These are phyloP conservation scores for Drosophila pseudoobscura DNA, from an alignment of 1,140 invertebrate species.

Conservation along the genomic window DNA sequence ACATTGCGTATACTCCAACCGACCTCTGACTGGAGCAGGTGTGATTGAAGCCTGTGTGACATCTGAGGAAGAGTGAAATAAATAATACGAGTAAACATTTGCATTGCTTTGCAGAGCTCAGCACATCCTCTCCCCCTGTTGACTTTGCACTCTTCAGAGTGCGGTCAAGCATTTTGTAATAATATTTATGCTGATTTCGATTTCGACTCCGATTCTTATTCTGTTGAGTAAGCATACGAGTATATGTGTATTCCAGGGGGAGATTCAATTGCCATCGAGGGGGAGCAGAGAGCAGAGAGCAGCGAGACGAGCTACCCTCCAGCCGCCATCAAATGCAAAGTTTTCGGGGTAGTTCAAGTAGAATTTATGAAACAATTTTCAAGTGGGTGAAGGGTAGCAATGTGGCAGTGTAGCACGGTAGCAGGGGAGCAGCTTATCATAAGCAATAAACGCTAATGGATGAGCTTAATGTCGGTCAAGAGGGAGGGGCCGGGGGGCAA, in stretches of 20 bases:
- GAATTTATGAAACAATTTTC: constrained; percentile 28
- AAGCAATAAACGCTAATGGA: constrained; percentile 76
- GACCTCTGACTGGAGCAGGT: constrained; percentile 31
- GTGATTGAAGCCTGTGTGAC: constrained; percentile 52
- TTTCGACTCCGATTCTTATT: constrained; percentile 18
- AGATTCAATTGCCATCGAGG: not conserved
- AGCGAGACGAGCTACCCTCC: too few species aligned
- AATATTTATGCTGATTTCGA: constrained; percentile 61
- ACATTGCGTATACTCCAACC: not conserved
- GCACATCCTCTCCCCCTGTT: constrained; percentile 42
- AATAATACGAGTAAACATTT: constrained; percentile 46
- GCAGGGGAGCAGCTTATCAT: constrained; percentile 55
- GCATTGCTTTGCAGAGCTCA: constrained; percentile 51
- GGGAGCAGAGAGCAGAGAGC: too few species aligned
- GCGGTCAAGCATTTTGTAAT: constrained; percentile 67
- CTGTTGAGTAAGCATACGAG: constrained; percentile 31
- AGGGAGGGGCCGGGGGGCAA: too few species aligned
- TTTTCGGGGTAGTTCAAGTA: constrained; percentile 12
- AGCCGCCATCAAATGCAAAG: constrained; percentile 13
- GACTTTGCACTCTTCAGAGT: constrained; percentile 60
- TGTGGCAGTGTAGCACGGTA: too few species aligned
- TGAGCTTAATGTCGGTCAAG: constrained; percentile 46
- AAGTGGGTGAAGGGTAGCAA: not conserved
- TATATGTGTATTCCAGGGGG: constrained; percentile 1
- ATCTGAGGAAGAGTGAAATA: constrained; percentile 2